Evolutionary conservation across 2,113 vertebrate genomes (phyloP).

Genomic region (Lagopus leucura): DNA sequence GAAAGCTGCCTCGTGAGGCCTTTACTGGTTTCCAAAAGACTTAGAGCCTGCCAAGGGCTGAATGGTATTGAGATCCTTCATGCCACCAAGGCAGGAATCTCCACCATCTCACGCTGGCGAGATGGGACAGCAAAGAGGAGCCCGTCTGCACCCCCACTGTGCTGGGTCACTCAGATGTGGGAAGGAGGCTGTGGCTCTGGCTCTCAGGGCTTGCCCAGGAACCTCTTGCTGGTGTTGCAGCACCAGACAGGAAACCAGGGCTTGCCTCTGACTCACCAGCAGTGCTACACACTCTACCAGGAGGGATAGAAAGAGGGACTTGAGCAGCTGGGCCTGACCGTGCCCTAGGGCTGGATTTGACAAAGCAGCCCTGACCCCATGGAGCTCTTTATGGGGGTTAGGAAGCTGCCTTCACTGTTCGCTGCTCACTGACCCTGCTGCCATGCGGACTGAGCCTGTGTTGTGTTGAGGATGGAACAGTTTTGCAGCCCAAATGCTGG

Average conservation of each 20-base stretch:
- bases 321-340: rapidly evolving
- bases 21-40: background rate
- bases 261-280: background rate
- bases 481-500: background rate
- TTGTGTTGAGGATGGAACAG: background rate
- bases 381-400: background rate
- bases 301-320: background rate
- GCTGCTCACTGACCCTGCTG: rapidly evolving
- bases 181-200: background rate
- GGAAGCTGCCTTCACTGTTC: background rate
- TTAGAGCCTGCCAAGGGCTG: rapidly evolving
- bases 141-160: background rate
- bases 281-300: rapidly evolving
- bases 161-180: background rate
- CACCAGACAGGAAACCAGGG: background rate
- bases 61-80: background rate
- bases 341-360: background rate
- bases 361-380: background rate
- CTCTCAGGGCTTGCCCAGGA: background rate
- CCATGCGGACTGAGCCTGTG: background rate
- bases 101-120: background rate
- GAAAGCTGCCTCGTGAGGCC: background rate
- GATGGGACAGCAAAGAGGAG: background rate
- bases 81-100: background rate
- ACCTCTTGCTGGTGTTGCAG: background rate